A percentile compares a stretch with the other conserved stretches of the same genome.
Evolutionary conservation across 2,888 invertebrate species (phyloP).

Genomic region (Pegoplata infirma): DNA sequence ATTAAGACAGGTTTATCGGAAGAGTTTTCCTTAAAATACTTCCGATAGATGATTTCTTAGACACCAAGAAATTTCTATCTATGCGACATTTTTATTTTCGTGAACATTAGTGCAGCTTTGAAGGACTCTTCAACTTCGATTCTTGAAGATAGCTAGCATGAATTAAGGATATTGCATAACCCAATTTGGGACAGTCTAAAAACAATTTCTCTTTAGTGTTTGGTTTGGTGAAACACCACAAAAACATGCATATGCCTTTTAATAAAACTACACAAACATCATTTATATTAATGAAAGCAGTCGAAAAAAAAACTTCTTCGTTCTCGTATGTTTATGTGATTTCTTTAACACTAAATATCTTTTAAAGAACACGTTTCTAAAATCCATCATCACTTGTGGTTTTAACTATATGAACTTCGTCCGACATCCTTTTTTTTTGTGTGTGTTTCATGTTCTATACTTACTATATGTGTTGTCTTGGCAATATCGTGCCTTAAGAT

Average conservation of each 20-base stretch:
- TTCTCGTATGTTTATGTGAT: neutral
- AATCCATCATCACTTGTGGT: conserved; percentile 68
- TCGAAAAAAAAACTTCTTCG: neutral
- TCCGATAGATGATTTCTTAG: no score
- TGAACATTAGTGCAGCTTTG: no score
- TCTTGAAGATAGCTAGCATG: no score
- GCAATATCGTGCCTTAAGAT: conserved; percentile 57
- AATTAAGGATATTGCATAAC: no score
- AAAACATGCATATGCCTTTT: conserved; percentile 28
- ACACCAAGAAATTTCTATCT: no score
- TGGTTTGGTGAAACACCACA: conserved; percentile 12
- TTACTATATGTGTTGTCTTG: conserved; percentile 34
- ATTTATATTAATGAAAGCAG: conserved; percentile 41
- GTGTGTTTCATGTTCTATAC: conserved; percentile 6
- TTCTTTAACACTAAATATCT: conserved; percentile 61
- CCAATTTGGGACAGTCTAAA: no score
- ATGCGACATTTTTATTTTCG: no score
- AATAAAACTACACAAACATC: conserved; percentile 50
- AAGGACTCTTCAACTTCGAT: no score
- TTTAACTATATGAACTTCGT: conserved; percentile 5
- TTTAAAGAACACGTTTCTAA: conserved; percentile 71
- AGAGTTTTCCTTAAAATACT: no score
- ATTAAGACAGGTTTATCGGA: no score
- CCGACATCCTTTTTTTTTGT: neutral
- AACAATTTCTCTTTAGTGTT: neutral